Base-by-base conservation (phyloP, 2,113 vertebrate genomes). In the Emydocephalus ijimae region DNA sequence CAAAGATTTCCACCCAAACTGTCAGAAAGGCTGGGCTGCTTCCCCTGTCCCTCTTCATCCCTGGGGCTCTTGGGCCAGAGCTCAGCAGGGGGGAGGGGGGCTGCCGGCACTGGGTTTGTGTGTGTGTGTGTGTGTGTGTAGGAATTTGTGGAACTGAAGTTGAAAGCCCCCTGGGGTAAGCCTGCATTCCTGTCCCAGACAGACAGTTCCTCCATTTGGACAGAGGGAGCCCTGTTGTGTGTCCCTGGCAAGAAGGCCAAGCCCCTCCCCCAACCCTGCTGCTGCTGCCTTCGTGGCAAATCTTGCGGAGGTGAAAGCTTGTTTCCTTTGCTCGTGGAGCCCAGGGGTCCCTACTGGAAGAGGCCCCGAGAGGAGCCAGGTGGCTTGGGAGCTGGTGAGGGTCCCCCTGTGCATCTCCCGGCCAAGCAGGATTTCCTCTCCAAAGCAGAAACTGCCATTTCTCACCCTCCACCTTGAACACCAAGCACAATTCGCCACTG, bases 1-100 rank as follows among this genome's bases (percentile, higher is more conserved):
- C 96, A 92, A 95, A 95, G 95, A 95, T 94, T 94, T 95, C 94
- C 93, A 18, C 15, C 94, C 94, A 57, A 56, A 24, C 7, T 24
- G 23, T 24, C 88, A 29, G 88, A 89, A 39, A 11, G 34, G 1
- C 34, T 7, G 18, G 34, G 34, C 18, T 4, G 18, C 74, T 81
- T 81, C 21, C 74, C 43, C 74, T 43, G 34, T 8, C 74, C 74
- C 34, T 81, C 74, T 21, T 43, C 74, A 81, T 34, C 34, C 1
- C 2, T 39, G 74, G 74, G n/a, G 74, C 18, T 43, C 34, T 9
- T 81, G 74, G 74, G 34, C 74, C 74, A 43, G 69, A 81, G 74
- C 29, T 0, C 64, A 69, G 74, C 74, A 81, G 2, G 3, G 45
- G 45, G 45, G 45, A 5, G 74, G 18, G 15, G 39, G 34, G 2